Evolutionary conservation across 1,140 invertebrate genomes (phyloP), one percentile per base, ranked within the genome.

Genomic region (Brachionus manjavacas): DNA sequence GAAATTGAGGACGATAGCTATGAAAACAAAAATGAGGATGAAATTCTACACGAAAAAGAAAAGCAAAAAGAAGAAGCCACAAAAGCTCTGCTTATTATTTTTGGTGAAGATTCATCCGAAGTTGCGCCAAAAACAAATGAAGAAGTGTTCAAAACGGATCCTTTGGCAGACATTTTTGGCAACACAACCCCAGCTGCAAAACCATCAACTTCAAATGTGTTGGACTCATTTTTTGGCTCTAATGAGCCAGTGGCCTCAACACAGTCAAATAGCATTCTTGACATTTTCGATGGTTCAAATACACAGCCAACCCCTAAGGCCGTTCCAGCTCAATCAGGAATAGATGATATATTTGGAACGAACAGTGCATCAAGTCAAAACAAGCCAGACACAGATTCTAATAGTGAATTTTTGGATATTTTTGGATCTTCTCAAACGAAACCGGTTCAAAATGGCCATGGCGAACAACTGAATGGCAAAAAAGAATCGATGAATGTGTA

Each of bases 11-110:
- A 64, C 3, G 79, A 64, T 3, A 43, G 8, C 14, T 41, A 64
- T 11, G 79, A 68, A 39, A 14, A 31, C 14, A 46, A 41, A 64
- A 81, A 25, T n/a, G 79, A 64, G n/a, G 31, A 64, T 14, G 79
- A 81, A 23, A 68, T 64, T 64, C 14, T 43, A 23, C 31, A 68
- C 1, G 79, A 81, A 60, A 25, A 60, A 55, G 76, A 80, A 60
- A 31, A 43, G 23, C 52, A 43, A 41, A 81, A 81, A 43, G 16
- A 60, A 60, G 52, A 81, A 35, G 79, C 64, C 6, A 55, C 52
- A 9, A 64, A 60, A 16, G 39, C 49, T 2, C 39, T 81, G 25
- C 9, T 81, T 16, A 43, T 35, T 8, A 81, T 81, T 64, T 81
- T 81, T 60, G 79, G 41, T 7, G 79, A 81, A 4, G 79, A 60